These are phyloP conservation scores for Adelosebastes latens DNA, from an alignment of 2,797 vertebrate species.

Conservation along the genomic window DNA sequence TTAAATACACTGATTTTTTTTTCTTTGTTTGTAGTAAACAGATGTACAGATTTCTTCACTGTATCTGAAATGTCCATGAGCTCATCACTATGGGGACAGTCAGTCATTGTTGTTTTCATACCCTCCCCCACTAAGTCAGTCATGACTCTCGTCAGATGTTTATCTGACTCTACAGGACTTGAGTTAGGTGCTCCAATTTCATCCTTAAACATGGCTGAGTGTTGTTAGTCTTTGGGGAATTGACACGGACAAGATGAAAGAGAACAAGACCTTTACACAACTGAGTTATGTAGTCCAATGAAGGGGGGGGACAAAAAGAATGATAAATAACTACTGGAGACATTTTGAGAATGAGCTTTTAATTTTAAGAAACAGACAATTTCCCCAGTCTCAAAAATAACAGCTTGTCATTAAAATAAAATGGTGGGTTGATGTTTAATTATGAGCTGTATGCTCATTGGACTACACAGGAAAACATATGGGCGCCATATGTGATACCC, in stretches of 20 bases:
- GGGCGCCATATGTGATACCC: constrained; percentile 14
- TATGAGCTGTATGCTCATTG: not conserved
- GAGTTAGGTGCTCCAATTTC: not conserved
- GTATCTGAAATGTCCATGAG: not conserved
- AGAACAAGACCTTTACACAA: not conserved
- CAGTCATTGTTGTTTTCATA: not conserved
- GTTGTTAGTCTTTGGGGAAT: not conserved
- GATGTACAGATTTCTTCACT: not conserved
- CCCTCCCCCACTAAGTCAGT: not conserved
- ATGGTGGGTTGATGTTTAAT: constrained; percentile 13
- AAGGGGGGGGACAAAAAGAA: not conserved
- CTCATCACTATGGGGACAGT: not conserved
- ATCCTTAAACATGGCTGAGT: not conserved
- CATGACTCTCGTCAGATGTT: not conserved
- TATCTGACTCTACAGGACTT: not conserved
- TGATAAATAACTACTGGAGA: not conserved
- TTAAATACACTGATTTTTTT: not conserved
- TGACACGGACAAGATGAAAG: not conserved
- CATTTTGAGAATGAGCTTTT: not conserved
- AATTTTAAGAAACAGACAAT: not conserved
- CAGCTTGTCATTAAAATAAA: not conserved
- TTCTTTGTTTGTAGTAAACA: not conserved
- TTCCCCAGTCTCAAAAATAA: not conserved
- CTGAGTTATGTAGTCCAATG: not conserved
- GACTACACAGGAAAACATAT: constrained; percentile 19